Percentiles rank a stretch among this genome's conserved stretches.
phyloP scores from a whole-genome alignment of 1,140 invertebrate genomes.

The Gyrodactylus salaris region DNA sequence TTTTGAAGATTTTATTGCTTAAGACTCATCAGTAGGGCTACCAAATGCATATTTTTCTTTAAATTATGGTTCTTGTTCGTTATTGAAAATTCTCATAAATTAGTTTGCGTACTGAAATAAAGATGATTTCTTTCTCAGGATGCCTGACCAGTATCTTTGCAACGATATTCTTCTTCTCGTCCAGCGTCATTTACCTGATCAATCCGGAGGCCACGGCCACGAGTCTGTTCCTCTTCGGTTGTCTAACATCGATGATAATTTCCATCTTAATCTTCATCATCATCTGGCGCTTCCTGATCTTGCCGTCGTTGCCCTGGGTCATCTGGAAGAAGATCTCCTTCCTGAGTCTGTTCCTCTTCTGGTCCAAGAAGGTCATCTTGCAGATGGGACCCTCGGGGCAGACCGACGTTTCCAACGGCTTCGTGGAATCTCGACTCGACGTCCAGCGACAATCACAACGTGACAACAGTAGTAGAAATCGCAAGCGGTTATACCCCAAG shows the following conservation, averaged over 20 bases:
- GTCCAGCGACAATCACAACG: too few relatives aligned
- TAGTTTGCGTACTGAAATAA: background rate
- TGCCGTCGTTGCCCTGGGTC: background rate
- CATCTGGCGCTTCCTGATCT: background rate
- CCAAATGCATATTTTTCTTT: background rate
- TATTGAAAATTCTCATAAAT: background rate
- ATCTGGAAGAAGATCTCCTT: background rate
- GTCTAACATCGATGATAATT: background rate
- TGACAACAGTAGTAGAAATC: too few relatives aligned
- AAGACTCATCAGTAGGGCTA: background rate
- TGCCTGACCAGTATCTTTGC: background rate
- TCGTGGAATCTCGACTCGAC: too few relatives aligned
- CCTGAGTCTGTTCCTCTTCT: background rate
- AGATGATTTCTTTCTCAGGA: background rate
- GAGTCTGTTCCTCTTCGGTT: background rate
- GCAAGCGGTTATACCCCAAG: too few relatives aligned
- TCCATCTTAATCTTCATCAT: background rate
- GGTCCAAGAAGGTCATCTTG: background rate
- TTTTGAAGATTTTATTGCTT: background rate
- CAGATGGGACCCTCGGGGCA: too few relatives aligned
- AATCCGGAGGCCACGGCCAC: background rate
- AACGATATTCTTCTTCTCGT: background rate
- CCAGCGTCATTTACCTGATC: background rate
- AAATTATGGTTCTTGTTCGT: background rate
- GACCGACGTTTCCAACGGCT: too few relatives aligned